A percentile compares a stretch with the other conserved stretches of the same genome.
phyloP scores from a whole-genome alignment of 1,140 invertebrate genomes.

The Nomia melanderi region DNA sequence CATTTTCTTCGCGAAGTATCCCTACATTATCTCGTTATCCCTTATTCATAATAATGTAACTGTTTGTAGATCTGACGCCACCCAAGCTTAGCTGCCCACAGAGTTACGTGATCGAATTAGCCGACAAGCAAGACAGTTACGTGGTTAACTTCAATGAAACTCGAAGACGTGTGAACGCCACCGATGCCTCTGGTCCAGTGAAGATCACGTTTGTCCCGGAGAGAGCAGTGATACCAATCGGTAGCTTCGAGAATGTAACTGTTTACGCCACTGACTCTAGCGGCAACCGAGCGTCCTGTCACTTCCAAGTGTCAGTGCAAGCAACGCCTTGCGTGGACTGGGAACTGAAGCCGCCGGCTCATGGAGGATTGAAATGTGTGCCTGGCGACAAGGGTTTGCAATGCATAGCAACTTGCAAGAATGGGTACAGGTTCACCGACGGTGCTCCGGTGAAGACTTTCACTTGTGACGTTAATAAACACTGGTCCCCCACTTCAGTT shows the following conservation, averaged over 20 bases:
- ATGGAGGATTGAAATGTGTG: slow-evolving; percentile 93
- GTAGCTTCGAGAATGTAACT: slow-evolving; percentile 96
- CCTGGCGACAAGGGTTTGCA: slow-evolving; percentile 90
- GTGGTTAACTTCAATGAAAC: slow-evolving; percentile 96
- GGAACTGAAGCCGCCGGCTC: slow-evolving; percentile 93
- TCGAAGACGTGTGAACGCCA: slow-evolving; percentile 90
- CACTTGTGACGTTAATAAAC: slow-evolving; percentile 88
- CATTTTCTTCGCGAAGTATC: not conserved
- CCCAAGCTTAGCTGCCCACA: slow-evolving; percentile 96
- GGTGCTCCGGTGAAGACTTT: slow-evolving; percentile 93
- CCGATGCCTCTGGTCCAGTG: slow-evolving; percentile 94
- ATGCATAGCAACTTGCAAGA: slow-evolving; percentile 94
- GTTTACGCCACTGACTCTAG: slow-evolving; percentile 94
- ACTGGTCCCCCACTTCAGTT: slow-evolving; percentile 92
- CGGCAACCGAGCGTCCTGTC: slow-evolving; percentile 94
- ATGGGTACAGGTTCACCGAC: slow-evolving; percentile 95
- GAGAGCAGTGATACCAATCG: slow-evolving; percentile 92
- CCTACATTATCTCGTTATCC: too few relatives aligned
- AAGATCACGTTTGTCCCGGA: slow-evolving; percentile 92
- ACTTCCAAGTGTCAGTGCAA: slow-evolving; percentile 97
- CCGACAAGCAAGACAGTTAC: slow-evolving; percentile 94
- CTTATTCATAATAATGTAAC: not conserved
- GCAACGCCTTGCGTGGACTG: slow-evolving; percentile 96
- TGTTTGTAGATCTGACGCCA: slow-evolving; percentile 90
- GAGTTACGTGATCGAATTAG: slow-evolving; percentile 96